Conservation (phyloP, 1,140 invertebrate genomes). For the Lutraria rhynchaena region DNA sequence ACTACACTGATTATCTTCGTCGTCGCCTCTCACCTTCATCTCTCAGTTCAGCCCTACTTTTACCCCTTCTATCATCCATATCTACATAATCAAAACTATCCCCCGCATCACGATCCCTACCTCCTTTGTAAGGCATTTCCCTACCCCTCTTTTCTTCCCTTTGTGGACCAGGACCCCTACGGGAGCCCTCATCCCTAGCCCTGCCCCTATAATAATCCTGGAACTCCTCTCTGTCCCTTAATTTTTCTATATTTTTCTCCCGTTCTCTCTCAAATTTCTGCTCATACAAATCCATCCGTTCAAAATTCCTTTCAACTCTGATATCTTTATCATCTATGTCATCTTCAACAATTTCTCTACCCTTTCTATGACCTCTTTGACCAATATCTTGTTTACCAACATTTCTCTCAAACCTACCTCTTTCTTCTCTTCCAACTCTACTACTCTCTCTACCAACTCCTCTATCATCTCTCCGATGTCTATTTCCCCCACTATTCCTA, state of each 20-base stretch:
- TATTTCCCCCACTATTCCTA: neutral
- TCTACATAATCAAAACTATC: constrained; percentile 31
- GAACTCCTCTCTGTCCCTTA: constrained; percentile 35
- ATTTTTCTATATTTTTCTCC: constrained; percentile 59
- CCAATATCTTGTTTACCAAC: neutral
- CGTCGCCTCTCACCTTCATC: neutral
- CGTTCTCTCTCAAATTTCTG: constrained; percentile 57
- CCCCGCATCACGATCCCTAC: constrained; percentile 9
- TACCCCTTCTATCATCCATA: constrained; percentile 14
- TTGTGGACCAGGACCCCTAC: neutral
- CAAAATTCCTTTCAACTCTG: constrained; percentile 70
- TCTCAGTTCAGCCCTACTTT: neutral
- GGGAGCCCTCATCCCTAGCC: neutral
- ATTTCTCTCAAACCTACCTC: constrained; percentile 14
- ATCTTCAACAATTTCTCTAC: constrained; percentile 51
- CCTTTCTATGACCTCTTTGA: constrained; percentile 2
- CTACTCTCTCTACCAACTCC: neutral
- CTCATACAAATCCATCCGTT: constrained; percentile 59
- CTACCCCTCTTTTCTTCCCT: constrained; percentile 10
- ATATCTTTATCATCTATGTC: constrained; percentile 30
- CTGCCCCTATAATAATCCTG: constrained; percentile 42
- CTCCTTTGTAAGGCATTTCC: constrained; percentile 21
- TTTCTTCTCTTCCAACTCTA: neutral
- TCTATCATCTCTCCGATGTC: neutral
- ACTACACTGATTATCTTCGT: neutral